Evolutionary conservation across 2,797 vertebrate genomes (phyloP).

Genomic region (Dryobates pubescens): DNA sequence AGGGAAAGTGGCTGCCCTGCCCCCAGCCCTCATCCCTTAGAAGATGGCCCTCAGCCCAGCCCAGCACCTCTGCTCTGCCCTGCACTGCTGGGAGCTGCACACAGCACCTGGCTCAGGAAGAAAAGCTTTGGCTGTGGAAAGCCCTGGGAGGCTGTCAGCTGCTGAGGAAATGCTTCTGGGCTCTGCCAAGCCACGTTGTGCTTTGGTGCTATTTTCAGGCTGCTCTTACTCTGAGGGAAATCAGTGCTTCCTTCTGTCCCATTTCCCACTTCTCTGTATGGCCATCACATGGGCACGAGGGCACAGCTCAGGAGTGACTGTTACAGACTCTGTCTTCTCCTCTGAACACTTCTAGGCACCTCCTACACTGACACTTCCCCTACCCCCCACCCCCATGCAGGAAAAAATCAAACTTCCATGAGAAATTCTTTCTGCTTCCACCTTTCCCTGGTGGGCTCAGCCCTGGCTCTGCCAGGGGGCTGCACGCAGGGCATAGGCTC

Average conservation of each 20-base stretch:
- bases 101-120: neutral
- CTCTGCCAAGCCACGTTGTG: neutral
- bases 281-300: neutral
- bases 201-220: neutral
- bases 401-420: neutral
- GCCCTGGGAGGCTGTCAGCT: neutral
- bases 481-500: fast-evolving
- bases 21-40: neutral
- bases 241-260: neutral
- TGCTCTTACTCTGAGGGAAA: neutral
- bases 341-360: neutral
- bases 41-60: neutral
- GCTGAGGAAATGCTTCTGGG: slow-evolving; percentile 2
- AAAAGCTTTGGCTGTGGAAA: neutral
- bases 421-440: neutral
- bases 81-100: neutral
- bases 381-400: too few relatives aligned
- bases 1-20: neutral
- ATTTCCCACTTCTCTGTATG: neutral
- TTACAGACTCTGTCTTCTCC: neutral
- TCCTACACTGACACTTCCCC: neutral
- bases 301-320: neutral
- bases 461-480: neutral
- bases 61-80: neutral
- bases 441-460: neutral